Base-by-base conservation (phyloP, 2,888 invertebrate species). In the Eilema sororculum region DNA sequence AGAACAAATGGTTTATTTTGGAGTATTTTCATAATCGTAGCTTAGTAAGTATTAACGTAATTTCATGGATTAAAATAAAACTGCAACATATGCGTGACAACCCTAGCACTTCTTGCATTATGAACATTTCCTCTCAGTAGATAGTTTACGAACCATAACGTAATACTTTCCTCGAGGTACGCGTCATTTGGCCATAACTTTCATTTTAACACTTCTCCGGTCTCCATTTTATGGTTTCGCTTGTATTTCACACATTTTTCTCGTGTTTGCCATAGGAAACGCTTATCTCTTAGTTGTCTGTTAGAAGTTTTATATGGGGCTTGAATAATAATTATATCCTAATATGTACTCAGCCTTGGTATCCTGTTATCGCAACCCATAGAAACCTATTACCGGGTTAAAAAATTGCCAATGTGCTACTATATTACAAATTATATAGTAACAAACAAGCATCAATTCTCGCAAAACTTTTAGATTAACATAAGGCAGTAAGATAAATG, bases 71-170 rank as follows among this genome's bases (percentile, higher is more conserved):
- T 16, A 24, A 4, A 46, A 24, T 24, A 13, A 12, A 22, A 20
- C 24, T 25, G 3, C 3, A 46, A 2, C 13, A 13, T 8, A 52
- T 25, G 3, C n/a, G 71, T 61, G 70, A 20, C 78, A 78, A 65
- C 80, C 76, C 82, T 84, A 77, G 59, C 69, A 59, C 67, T 46
- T 68, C 67, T 72, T 67, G 72, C 73, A 76, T 79, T 74, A 84
- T 79, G 71, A 80, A 80, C 79, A 83, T 77, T 79, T 80, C 69
- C 71, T 68, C 46, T 46, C 77, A 66, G 73, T 71, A 71, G 58
- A 75, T 80, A 81, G 80, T 81, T 81, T 80, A 79, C 67, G 70
- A 65, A 72, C 69, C 74, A 71, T 75, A 78, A 76, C 77, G 80
- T 78, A 76, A 77, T 76, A 79, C 74, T 73, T 78, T 72, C n/a